Evolutionary conservation across 2,797 vertebrate genomes (phyloP).

Genomic region (Agapornis canus): DNA sequence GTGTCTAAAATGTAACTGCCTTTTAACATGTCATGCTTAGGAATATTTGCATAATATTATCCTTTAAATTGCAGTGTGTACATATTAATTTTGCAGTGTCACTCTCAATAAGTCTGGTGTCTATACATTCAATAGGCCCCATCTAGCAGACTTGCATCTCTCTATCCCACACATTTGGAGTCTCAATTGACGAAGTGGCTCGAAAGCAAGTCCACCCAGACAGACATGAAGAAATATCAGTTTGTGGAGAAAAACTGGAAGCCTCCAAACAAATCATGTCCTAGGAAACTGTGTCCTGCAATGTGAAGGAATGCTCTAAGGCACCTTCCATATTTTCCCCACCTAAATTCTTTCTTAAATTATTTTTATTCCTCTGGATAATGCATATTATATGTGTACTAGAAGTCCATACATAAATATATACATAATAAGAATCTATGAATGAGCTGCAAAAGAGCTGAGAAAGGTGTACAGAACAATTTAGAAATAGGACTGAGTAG

Average conservation of each 20-base stretch:
- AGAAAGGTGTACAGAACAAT: not conserved
- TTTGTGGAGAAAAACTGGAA: not conserved
- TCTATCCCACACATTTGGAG: not conserved
- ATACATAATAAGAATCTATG: not conserved
- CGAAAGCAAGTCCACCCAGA: not conserved
- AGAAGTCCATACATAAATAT: not conserved
- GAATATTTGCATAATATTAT: constrained; percentile 58
- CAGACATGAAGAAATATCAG: not conserved
- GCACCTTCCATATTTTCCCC: not conserved
- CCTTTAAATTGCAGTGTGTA: constrained; percentile 24
- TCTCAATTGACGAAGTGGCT: not conserved
- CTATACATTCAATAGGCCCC: not conserved
- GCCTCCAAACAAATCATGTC: not conserved
- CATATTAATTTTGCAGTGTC: constrained; percentile 18
- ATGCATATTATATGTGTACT: not conserved
- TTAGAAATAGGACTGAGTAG: not conserved
- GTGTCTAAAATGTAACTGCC: constrained; percentile 35
- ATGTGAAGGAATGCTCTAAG: not conserved
- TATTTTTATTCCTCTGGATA: not conserved
- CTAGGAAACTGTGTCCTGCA: not conserved
- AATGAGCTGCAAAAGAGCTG: not conserved
- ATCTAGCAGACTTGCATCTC: not conserved
- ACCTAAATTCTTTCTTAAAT: not conserved
- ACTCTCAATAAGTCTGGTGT: not conserved
- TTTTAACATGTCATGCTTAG: constrained; percentile 16